phyloP scores from a whole-genome alignment of 2,113 vertebrate genomes.

The Cheilinus undulatus region DNA sequence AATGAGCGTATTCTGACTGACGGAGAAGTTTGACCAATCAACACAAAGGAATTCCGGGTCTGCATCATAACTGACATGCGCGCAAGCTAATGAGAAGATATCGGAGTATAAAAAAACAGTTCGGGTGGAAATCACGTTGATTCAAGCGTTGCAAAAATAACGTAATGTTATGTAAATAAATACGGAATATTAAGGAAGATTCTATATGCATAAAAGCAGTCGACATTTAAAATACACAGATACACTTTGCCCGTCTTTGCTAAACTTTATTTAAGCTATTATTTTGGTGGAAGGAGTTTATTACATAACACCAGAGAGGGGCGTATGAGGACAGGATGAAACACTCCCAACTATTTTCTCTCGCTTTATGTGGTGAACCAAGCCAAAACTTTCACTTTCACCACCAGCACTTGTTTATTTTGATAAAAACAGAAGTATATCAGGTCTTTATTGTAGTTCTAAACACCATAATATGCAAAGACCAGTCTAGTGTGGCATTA shows the following conservation, averaged over 20 bases:
- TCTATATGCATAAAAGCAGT: neutral
- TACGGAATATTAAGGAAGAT: neutral
- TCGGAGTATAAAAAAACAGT: neutral
- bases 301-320: conserved; percentile 34
- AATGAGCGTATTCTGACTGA: conserved; percentile 45
- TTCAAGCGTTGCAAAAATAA: neutral
- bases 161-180: rapidly evolving
- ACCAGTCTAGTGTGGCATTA: no score
- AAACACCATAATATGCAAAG: no score
- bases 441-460: no score
- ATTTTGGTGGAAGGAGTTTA: neutral
- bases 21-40: neutral
- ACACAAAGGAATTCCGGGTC: rapidly evolving
- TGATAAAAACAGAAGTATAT: no score
- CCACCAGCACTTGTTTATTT: no score
- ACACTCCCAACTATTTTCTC: no score
- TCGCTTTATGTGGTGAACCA: no score
- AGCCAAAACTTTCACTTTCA: neutral
- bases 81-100: conserved; percentile 2
- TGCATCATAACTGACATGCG: neutral
- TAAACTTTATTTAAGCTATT: neutral
- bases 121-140: conserved; percentile 25
- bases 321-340: neutral
- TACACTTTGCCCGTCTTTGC: rapidly evolving
- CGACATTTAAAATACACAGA: neutral